Evolutionary conservation across 2,797 vertebrate species (phyloP), one percentile per base, ranked within the genome.

Genomic region (Sebastes reedi): DNA sequence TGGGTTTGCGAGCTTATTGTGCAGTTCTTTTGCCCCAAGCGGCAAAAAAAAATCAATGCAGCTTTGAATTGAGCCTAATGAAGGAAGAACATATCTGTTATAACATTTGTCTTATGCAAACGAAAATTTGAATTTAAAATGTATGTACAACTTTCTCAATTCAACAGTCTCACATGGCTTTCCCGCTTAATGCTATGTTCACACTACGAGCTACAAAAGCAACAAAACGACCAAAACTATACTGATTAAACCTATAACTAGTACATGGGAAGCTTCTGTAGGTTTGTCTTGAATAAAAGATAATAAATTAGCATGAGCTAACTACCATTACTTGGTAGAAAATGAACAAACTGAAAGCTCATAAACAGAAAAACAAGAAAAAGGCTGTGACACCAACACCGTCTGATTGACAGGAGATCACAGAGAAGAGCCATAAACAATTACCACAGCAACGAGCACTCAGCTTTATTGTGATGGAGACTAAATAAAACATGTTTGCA

Each of bases 401-500:
- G 14, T 75, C 60, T 62, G 46, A 67, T 8, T 68, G 60, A 71
- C 60, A 62, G 56, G 10, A 52, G 32, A 54, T 70, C 32, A 54
- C 18, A n/a, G 5, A 24, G 24, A 39, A 54, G 22, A 34, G 14
- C 9, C 29, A 6, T 22, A 39, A 67, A n/a, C 25, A 12, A 72
- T 29, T 8, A 55, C 11, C 36, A 55, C 68, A 20, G 13, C 68
- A 73, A n/a, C 5, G 9, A 72, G 25, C 46, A 11, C 27, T 56
- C 22, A 3, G 12, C 18, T 0, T 30, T 22, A 20, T 58, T 12
- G 10, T 52, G 6, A 71, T 27, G 24, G 12, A 32, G 18, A 22
- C 54, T 20, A 8, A 60, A 65, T 39, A 10, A 46, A 70, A 36
- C 27, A 55, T 22, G 52, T 59, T 20, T 61, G 52, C 1, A 20